Percentiles rank a stretch among this genome's conserved stretches.
Conservation (phyloP, 2,888 invertebrate species). For the Andricus quercusramuli region DNA sequence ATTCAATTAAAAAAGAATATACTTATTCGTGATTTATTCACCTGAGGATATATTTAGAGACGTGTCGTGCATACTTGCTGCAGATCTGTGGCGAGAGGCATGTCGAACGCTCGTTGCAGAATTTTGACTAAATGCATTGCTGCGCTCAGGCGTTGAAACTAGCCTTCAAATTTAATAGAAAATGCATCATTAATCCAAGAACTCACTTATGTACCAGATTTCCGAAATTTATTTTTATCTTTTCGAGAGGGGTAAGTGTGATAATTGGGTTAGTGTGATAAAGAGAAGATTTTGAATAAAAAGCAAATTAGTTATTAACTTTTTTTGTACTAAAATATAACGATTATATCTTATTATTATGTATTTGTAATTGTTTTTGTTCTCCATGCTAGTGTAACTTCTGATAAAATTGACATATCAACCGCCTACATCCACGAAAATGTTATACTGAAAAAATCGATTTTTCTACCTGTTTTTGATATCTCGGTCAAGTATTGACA, state of each 20-base stretch:
- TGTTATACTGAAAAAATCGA: too few relatives aligned
- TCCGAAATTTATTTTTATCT: background rate
- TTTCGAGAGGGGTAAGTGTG: background rate
- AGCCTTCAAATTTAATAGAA: background rate
- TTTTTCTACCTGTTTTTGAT: too few relatives aligned
- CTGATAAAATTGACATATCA: too few relatives aligned
- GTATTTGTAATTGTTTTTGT: too few relatives aligned
- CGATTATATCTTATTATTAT: too few relatives aligned
- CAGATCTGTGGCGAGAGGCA: constrained; percentile 3
- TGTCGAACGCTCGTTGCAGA: background rate
- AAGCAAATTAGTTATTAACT: background rate
- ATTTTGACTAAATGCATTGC: background rate
- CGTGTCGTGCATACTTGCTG: constrained; percentile 1
- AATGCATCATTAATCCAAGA: background rate
- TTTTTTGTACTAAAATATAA: too few relatives aligned
- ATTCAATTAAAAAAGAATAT: background rate
- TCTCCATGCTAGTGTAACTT: too few relatives aligned
- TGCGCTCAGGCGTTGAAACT: background rate
- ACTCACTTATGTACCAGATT: background rate
- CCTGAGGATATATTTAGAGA: constrained; percentile 18
- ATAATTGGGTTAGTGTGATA: too few relatives aligned
- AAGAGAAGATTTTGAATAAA: too few relatives aligned
- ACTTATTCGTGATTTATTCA: background rate
- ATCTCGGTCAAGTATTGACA: too few relatives aligned
- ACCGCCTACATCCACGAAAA: too few relatives aligned